These are phyloP conservation scores for Macrophya alboannulata DNA, from an alignment of 2,888 invertebrate genomes.

Conservation along the genomic window DNA sequence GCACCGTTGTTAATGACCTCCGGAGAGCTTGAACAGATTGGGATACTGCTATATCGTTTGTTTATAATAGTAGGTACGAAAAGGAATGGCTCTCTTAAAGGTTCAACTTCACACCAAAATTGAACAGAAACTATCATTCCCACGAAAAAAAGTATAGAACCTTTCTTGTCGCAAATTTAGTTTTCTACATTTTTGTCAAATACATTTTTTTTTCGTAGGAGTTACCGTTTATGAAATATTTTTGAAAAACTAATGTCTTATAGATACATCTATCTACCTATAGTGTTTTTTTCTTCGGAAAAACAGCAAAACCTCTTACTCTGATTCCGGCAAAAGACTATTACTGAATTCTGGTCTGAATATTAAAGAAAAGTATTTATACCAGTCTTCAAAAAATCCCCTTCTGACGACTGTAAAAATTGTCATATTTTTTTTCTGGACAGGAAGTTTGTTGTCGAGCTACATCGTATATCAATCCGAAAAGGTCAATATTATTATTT, in stretches of 20 bases:
- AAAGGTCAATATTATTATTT: slow-evolving; percentile 14
- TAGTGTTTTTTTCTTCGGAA: neutral
- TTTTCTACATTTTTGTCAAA: neutral
- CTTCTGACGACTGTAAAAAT: neutral
- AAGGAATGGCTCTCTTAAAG: neutral
- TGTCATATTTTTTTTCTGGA: neutral
- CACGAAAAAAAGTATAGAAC: neutral
- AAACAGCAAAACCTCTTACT: neutral
- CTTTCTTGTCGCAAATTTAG: neutral
- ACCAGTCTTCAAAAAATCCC: neutral
- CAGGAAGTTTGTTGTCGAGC: neutral
- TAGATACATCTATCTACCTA: neutral
- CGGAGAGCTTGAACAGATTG: too few relatives aligned
- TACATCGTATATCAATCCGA: neutral
- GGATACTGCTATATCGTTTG: too few relatives aligned
- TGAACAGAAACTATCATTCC: neutral
- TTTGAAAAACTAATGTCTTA: neutral
- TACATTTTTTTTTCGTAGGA: neutral
- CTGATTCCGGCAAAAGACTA: neutral
- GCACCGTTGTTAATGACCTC: too few relatives aligned
- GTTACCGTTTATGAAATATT: neutral
- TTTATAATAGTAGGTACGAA: neutral
- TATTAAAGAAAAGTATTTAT: neutral
- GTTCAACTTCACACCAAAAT: neutral
- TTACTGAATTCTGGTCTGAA: neutral